Conservation (phyloP, 2,888 invertebrate genomes). For the Macaria notata region DNA sequence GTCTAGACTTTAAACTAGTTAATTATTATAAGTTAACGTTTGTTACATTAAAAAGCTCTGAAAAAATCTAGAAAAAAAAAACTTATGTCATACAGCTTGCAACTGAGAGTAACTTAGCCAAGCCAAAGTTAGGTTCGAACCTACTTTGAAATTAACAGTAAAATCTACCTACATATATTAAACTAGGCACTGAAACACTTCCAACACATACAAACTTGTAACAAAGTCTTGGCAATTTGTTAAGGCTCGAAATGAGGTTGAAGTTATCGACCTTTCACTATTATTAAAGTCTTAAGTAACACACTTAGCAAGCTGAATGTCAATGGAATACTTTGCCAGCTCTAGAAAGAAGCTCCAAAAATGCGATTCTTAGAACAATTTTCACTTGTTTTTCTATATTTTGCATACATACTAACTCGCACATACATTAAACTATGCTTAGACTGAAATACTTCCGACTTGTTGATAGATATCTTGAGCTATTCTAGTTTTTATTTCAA, state of each 20-base stretch:
- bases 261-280: constrained; percentile 26
- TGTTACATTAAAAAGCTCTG: too few relatives aligned
- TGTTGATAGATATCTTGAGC: too few relatives aligned
- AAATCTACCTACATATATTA: constrained; percentile 26
- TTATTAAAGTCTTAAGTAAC: constrained; percentile 27
- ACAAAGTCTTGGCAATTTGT: constrained; percentile 27
- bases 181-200: constrained; percentile 24
- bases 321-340: constrained; percentile 18
- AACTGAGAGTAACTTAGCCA: not conserved
- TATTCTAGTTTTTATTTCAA: too few relatives aligned
- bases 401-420: too few relatives aligned
- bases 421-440: too few relatives aligned
- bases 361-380: not conserved
- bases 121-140: constrained; percentile 18
- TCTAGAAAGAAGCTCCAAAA: constrained; percentile 10
- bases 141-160: constrained; percentile 26
- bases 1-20: too few relatives aligned
- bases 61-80: too few relatives aligned
- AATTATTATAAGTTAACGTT: too few relatives aligned
- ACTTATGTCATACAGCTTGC: too few relatives aligned
- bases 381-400: too few relatives aligned
- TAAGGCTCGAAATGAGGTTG: constrained; percentile 24
- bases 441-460: too few relatives aligned
- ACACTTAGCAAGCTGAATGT: constrained; percentile 24
- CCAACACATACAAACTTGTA: constrained; percentile 24